Percentiles rank a stretch among this genome's conserved stretches.
phyloP scores from a whole-genome alignment of 2,797 vertebrate genomes.

The Hephaestus fuliginosus region DNA sequence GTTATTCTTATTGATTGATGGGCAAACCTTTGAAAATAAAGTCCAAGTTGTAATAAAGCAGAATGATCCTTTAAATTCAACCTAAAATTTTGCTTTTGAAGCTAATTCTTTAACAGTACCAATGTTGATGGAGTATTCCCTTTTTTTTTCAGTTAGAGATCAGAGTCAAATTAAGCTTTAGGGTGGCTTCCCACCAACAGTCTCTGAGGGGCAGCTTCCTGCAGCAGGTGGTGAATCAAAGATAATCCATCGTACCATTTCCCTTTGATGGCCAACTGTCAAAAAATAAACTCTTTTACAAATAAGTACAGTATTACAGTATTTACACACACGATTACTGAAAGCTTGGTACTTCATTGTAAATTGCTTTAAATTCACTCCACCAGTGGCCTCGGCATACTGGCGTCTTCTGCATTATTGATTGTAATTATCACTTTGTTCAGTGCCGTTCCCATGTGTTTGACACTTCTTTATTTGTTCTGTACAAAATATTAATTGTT shows the following conservation, averaged over 20 bases:
- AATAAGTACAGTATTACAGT: slow-evolving; percentile 75
- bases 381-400: slow-evolving; percentile 1
- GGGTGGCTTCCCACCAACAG: slow-evolving; percentile 50
- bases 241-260: slow-evolving; percentile 29
- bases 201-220: slow-evolving; percentile 44
- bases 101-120: slow-evolving; percentile 33
- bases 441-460: slow-evolving; percentile 11
- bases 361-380: slow-evolving; percentile 44
- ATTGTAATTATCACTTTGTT: slow-evolving; percentile 21
- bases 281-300: slow-evolving; percentile 73
- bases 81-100: slow-evolving; percentile 44
- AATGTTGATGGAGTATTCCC: slow-evolving; percentile 24
- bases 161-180: slow-evolving; percentile 39
- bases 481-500: slow-evolving; percentile 56
- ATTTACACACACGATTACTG: slow-evolving; percentile 59
- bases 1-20: not conserved
- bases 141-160: slow-evolving; percentile 18
- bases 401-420: not conserved
- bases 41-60: slow-evolving; percentile 24
- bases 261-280: slow-evolving; percentile 52
- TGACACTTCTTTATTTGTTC: slow-evolving; percentile 33
- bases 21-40: not conserved
- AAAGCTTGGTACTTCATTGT: slow-evolving; percentile 47
- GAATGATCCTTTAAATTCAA: slow-evolving; percentile 34
- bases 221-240: slow-evolving; percentile 33